Percentiles rank a stretch among this genome's conserved stretches.
phyloP scores from a whole-genome alignment of 2,888 invertebrate genomes.

The Helicoverpa assulta region DNA sequence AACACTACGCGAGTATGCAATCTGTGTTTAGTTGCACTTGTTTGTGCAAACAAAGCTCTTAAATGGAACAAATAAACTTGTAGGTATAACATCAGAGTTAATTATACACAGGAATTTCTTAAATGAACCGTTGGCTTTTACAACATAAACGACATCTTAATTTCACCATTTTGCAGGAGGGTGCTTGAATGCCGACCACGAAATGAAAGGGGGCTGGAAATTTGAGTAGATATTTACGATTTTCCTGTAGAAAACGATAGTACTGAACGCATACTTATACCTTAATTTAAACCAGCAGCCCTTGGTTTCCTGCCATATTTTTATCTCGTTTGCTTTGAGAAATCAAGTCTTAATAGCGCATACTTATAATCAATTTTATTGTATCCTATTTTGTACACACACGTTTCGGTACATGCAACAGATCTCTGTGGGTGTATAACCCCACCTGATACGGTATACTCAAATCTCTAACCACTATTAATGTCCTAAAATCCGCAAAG shows the following conservation, averaged over 20 bases:
- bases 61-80: conserved; percentile 18
- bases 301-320: background rate
- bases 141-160: background rate
- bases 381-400: background rate
- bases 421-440: conserved; percentile 37
- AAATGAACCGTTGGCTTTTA: background rate
- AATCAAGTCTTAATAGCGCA: background rate
- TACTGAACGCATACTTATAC: background rate
- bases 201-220: background rate
- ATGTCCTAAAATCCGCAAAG: conserved; percentile 81
- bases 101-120: background rate
- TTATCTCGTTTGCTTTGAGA: background rate
- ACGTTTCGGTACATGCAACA: conserved; percentile 34
- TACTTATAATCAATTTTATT: background rate
- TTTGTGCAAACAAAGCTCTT: conserved; percentile 27
- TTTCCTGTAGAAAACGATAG: conserved; percentile 1
- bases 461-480: conserved; percentile 77
- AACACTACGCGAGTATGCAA: conserved; percentile 30
- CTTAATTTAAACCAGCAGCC: background rate
- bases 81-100: background rate
- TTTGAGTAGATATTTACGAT: background rate
- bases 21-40: conserved; percentile 35
- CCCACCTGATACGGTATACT: conserved; percentile 65
- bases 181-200: background rate
- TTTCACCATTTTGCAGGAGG: conserved; percentile 1